Percentiles rank a stretch among this genome's conserved stretches.
phyloP scores from a whole-genome alignment of 2,888 invertebrate species.

The Nemotelus pantherinus region DNA sequence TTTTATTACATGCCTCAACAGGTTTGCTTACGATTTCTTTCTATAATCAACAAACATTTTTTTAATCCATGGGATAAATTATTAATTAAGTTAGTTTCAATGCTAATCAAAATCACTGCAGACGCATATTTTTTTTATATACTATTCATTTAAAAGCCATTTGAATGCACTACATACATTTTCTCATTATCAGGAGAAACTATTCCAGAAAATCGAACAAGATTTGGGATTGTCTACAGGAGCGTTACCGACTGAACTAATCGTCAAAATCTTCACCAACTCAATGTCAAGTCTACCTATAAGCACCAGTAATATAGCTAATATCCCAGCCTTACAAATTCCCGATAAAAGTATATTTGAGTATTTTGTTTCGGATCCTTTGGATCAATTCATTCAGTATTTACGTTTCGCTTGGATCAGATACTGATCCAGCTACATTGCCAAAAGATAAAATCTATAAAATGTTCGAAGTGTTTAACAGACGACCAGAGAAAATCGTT shows the following conservation, averaged over 20 bases:
- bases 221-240: no score
- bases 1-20: constrained; percentile 45
- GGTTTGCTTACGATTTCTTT: constrained; percentile 39
- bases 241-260: no score
- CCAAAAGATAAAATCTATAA: constrained; percentile 39
- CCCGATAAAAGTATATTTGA: constrained; percentile 33
- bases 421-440: constrained; percentile 38
- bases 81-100: no score
- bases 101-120: no score
- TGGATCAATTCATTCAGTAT: constrained; percentile 48
- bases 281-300: constrained; percentile 32
- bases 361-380: constrained; percentile 36
- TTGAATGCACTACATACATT: background rate
- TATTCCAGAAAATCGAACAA: background rate
- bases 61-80: no score
- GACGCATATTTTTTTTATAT: no score
- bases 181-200: background rate
- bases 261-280: constrained; percentile 46
- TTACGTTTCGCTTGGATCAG: constrained; percentile 47
- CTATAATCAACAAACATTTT: background rate
- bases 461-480: constrained; percentile 41
- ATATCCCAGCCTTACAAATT: constrained; percentile 47
- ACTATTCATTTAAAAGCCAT: no score
- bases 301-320: background rate
- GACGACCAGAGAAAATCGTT: constrained; percentile 47